Conservation (phyloP, 2,888 invertebrate species). For the Tachystola acroxantha region DNA sequence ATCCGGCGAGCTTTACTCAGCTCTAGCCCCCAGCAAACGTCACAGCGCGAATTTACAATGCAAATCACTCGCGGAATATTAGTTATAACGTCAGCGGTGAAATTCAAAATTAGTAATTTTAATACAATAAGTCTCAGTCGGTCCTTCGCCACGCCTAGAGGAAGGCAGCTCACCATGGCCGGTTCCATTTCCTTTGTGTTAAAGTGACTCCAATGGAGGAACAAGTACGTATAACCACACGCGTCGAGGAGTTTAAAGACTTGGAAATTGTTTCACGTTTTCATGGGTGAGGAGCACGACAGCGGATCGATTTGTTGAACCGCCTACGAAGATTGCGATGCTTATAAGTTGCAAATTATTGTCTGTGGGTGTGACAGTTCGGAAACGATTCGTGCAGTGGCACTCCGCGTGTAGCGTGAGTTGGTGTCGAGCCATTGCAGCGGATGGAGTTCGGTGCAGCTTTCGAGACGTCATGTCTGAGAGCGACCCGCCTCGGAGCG, state of each 20-base stretch:
- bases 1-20: constrained; percentile 66
- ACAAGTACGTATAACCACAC: constrained; percentile 61
- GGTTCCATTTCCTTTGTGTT: constrained; percentile 34
- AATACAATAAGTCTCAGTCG: constrained; percentile 73
- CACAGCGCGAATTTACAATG: constrained; percentile 74
- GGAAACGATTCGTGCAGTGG: constrained; percentile 58
- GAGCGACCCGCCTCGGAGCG: constrained; percentile 40
- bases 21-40: constrained; percentile 62
- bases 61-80: constrained; percentile 74
- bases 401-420: constrained; percentile 52
- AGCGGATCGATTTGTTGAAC: constrained; percentile 60
- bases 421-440: constrained; percentile 41
- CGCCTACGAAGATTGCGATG: constrained; percentile 54
- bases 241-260: constrained; percentile 31
- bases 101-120: constrained; percentile 76
- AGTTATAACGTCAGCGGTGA: constrained; percentile 70
- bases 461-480: constrained; percentile 38
- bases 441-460: constrained; percentile 42
- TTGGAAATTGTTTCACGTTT: constrained; percentile 40
- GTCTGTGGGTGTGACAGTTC: constrained; percentile 56
- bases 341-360: constrained; percentile 56
- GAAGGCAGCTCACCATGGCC: constrained; percentile 61
- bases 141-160: constrained; percentile 63
- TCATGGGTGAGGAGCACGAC: constrained; percentile 52
- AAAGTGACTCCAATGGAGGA: constrained; percentile 57